Evolutionary conservation across 2,888 invertebrate genomes (phyloP).

Genomic region (Caenorhabditis macrosperma): DNA sequence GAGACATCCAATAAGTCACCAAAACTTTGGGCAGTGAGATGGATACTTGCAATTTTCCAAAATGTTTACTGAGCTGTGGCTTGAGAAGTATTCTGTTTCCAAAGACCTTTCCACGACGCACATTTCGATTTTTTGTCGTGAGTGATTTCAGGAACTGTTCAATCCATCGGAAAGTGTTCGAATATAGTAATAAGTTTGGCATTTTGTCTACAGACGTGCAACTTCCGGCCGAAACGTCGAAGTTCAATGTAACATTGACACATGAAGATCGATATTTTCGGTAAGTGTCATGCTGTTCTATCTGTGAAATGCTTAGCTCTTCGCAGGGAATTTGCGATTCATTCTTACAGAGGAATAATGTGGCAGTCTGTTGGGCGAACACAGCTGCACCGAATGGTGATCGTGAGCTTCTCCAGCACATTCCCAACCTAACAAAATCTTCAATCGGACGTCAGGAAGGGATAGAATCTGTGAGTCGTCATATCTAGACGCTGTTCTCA

Average conservation of each 20-base stretch:
- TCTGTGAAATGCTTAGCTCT: slow-evolving; percentile 29
- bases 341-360: slow-evolving; percentile 83
- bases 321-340: too few relatives aligned
- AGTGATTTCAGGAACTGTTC: slow-evolving; percentile 86
- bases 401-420: slow-evolving; percentile 95
- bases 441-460: slow-evolving; percentile 61
- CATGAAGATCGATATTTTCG: slow-evolving; percentile 93
- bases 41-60: slow-evolving; percentile 87
- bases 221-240: slow-evolving; percentile 85
- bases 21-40: slow-evolving; percentile 89
- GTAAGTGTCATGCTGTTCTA: slow-evolving; percentile 91
- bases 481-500: slow-evolving; percentile 97
- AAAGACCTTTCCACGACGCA: slow-evolving; percentile 92
- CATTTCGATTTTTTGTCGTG: slow-evolving; percentile 92
- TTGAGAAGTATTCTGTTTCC: slow-evolving; percentile 89
- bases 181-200: slow-evolving; percentile 78
- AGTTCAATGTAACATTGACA: slow-evolving; percentile 87
- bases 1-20: slow-evolving; percentile 97
- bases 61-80: slow-evolving; percentile 92
- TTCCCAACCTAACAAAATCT: slow-evolving; percentile 79
- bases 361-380: slow-evolving; percentile 95
- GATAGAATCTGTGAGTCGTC: slow-evolving; percentile 87
- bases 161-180: slow-evolving; percentile 79
- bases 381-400: slow-evolving; percentile 94
- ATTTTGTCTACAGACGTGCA: slow-evolving; percentile 62